These are phyloP conservation scores for Tetranychus truncatus DNA, from an alignment of 2,888 invertebrate species.

Conservation along the genomic window DNA sequence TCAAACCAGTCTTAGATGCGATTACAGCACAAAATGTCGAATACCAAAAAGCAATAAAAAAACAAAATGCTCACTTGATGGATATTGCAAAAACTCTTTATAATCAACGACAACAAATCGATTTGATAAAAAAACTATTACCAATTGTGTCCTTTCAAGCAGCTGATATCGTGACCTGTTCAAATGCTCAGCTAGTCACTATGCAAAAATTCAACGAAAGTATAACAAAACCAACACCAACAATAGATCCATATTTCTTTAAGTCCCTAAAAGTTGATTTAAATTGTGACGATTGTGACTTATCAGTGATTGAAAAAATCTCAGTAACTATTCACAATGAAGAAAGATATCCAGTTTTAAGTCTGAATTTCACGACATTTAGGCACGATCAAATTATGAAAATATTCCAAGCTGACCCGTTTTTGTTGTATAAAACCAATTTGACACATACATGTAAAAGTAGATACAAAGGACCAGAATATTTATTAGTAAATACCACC, in stretches of 20 bases:
- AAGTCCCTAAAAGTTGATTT: neutral
- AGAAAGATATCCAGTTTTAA: neutral
- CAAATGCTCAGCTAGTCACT: no score
- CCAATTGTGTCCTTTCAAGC: no score
- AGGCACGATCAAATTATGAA: neutral
- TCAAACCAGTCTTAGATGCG: no score
- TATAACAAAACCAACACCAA: neutral
- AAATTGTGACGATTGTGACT: neutral
- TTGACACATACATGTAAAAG: neutral
- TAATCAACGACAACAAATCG: no score
- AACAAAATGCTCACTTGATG: no score
- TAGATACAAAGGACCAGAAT: neutral
- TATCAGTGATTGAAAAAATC: neutral
- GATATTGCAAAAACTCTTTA: no score
- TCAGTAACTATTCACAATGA: neutral
- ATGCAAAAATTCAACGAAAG: neutral
- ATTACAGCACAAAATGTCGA: no score
- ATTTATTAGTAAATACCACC: neutral
- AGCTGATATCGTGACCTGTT: no score
- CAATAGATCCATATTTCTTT: neutral
- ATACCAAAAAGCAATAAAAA: no score
- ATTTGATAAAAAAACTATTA: no score
- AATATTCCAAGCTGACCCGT: neutral
- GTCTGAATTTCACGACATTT: neutral
- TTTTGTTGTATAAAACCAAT: neutral